Conservation (phyloP, 1,140 invertebrate genomes). For the Drosophila burlai region DNA sequence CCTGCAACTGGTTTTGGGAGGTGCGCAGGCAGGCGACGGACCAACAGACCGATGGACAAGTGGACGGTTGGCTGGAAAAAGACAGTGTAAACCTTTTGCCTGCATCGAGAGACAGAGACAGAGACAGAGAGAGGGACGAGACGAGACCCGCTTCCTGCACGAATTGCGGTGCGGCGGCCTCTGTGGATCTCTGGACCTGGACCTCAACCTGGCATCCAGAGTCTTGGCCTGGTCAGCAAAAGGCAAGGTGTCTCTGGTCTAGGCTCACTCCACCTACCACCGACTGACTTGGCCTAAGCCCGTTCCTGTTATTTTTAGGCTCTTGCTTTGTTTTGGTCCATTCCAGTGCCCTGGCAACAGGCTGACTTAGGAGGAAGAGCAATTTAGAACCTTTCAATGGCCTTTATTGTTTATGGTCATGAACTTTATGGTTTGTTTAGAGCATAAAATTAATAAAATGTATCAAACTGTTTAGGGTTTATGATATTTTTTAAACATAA, state of each 20-base stretch:
- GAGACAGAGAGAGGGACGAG: conserved; percentile 11
- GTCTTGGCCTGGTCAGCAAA: conserved; percentile 32
- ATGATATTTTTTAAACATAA: background rate
- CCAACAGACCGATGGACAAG: conserved; percentile 31
- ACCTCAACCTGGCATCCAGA: conserved; percentile 34
- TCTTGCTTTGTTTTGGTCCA: conserved; percentile 23
- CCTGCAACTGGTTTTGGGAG: conserved; percentile 79
- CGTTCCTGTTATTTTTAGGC: conserved; percentile 43
- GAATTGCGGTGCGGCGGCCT: conserved; percentile 59
- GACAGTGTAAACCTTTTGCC: conserved; percentile 69
- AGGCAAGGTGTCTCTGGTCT: conserved; percentile 49
- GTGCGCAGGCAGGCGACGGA: conserved; percentile 46
- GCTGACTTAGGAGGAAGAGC: conserved; percentile 5
- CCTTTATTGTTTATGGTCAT: conserved; percentile 21
- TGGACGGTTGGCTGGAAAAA: conserved; percentile 27
- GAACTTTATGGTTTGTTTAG: conserved; percentile 14
- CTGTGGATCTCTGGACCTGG: conserved; percentile 18
- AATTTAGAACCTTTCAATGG: conserved; percentile 31
- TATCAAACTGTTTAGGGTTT: background rate
- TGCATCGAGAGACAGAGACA: conserved; percentile 40
- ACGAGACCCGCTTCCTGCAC: conserved; percentile 80
- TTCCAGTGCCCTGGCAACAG: conserved; percentile 21
- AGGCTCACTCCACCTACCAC: conserved; percentile 48
- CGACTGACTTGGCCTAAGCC: conserved; percentile 30
- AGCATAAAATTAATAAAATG: conserved; percentile 12